Evolutionary conservation across 23 tunicate species (phyloP).

Genomic region (Aplidium turbinatum): DNA sequence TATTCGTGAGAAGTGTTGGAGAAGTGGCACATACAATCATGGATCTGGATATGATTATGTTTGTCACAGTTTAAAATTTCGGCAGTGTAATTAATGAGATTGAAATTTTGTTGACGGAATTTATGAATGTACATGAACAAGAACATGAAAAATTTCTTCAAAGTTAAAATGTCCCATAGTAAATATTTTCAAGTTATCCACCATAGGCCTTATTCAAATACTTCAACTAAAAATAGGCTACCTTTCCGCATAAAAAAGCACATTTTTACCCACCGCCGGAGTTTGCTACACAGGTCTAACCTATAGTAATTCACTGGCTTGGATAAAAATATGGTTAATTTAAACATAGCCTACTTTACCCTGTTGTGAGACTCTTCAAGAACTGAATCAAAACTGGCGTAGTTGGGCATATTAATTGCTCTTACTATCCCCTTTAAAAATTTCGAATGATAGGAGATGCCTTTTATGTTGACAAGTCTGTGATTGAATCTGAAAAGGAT

Average conservation of each 20-base stretch:
- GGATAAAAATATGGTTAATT: too few species aligned
- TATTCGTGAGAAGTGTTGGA: neutral
- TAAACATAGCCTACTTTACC: too few species aligned
- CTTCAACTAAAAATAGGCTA: too few species aligned
- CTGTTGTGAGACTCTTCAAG: constrained; percentile 5
- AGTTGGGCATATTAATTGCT: constrained; percentile 15
- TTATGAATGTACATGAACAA: too few species aligned
- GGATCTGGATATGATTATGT: constrained; percentile 20
- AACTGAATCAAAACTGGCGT: constrained; percentile 1
- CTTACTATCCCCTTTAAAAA: neutral
- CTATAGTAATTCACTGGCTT: too few species aligned
- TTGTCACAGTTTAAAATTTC: neutral
- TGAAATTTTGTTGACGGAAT: too few species aligned
- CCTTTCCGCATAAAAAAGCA: too few species aligned
- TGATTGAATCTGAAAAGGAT: neutral
- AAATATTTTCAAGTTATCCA: too few species aligned
- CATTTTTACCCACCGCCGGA: too few species aligned
- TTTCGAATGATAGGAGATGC: neutral
- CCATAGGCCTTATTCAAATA: too few species aligned
- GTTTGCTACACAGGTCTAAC: too few species aligned
- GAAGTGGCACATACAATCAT: constrained; percentile 35
- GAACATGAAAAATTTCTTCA: neutral
- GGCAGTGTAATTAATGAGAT: too few species aligned
- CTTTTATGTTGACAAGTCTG: neutral
- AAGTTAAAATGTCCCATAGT: neutral